Percentiles rank a stretch among this genome's conserved stretches.
Conservation (phyloP, 1,140 invertebrate species). For the Drosophila asahinai region DNA sequence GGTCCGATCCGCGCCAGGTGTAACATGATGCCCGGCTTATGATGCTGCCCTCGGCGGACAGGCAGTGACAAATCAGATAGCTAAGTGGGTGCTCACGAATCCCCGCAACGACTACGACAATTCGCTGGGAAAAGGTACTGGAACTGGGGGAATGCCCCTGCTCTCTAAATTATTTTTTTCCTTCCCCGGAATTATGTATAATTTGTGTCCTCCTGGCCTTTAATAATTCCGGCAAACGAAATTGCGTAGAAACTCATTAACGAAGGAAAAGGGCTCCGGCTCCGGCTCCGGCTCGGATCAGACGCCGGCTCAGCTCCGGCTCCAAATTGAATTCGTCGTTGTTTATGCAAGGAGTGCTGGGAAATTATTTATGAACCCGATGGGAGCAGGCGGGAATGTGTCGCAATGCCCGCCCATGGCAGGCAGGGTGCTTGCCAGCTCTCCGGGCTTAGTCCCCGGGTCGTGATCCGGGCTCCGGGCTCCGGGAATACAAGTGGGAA, state of each 20-base stretch:
- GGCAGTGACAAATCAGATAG: constrained; percentile 73
- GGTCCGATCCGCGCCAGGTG: constrained; percentile 43
- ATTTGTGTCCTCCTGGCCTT: constrained; percentile 47
- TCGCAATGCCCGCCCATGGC: constrained; percentile 59
- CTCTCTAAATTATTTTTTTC: no score
- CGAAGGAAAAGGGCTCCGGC: constrained; percentile 28
- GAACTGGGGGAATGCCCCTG: no score
- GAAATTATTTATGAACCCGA: constrained; percentile 79
- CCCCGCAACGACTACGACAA: constrained; percentile 45
- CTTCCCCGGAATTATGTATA: constrained; percentile 43
- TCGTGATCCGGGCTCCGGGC: background rate
- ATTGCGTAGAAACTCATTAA: constrained; percentile 79
- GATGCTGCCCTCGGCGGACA: constrained; percentile 17
- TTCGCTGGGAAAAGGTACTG: constrained; percentile 21
- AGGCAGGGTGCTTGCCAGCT: constrained; percentile 6
- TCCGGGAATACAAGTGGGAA: constrained; percentile 66
- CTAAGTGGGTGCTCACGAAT: constrained; percentile 66
- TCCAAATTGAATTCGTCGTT: constrained; percentile 75
- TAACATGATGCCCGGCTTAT: constrained; percentile 47
- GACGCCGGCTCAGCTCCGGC: constrained; percentile 7
- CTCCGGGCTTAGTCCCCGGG: constrained; percentile 5
- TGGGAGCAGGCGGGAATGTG: constrained; percentile 79
- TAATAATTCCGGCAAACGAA: constrained; percentile 72
- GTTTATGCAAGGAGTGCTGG: constrained; percentile 74
- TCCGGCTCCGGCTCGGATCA: background rate